These are phyloP conservation scores for Alethe diademata DNA, from an alignment of 2,113 vertebrate species.

Conservation along the genomic window DNA sequence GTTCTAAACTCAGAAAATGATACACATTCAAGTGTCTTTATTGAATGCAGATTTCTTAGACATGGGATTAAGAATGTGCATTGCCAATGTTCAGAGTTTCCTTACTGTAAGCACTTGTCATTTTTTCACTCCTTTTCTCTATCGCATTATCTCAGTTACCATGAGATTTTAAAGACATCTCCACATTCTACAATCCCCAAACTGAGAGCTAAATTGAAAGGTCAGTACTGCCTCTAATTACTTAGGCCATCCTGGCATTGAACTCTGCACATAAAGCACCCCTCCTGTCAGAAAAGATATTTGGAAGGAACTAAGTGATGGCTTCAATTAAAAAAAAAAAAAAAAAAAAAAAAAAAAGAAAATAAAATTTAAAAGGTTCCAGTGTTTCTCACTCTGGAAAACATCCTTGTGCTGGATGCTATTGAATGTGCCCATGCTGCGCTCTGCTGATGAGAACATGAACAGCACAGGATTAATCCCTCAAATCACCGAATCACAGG, in stretches of 20 bases:
- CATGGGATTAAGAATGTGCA: neutral
- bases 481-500: neutral
- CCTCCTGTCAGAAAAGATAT: neutral
- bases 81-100: neutral
- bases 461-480: neutral
- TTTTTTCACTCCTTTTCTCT: neutral
- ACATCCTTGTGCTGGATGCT: neutral
- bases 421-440: slow-evolving; percentile 12
- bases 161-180: neutral
- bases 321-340: neutral
- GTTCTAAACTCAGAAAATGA: neutral
- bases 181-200: neutral
- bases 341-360: neutral
- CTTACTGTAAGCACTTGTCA: neutral
- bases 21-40: neutral
- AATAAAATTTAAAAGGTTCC: neutral
- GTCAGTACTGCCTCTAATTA: neutral
- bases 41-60: neutral
- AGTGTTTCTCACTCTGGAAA: neutral
- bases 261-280: neutral
- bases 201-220: neutral
- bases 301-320: neutral
- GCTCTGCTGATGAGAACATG: slow-evolving; percentile 1
- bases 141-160: neutral
- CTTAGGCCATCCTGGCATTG: neutral